A percentile compares a stretch with the other conserved stretches of the same genome.
These are phyloP conservation scores for Sibirionetta formosa DNA, from an alignment of 2,797 vertebrate species.

Conservation along the genomic window DNA sequence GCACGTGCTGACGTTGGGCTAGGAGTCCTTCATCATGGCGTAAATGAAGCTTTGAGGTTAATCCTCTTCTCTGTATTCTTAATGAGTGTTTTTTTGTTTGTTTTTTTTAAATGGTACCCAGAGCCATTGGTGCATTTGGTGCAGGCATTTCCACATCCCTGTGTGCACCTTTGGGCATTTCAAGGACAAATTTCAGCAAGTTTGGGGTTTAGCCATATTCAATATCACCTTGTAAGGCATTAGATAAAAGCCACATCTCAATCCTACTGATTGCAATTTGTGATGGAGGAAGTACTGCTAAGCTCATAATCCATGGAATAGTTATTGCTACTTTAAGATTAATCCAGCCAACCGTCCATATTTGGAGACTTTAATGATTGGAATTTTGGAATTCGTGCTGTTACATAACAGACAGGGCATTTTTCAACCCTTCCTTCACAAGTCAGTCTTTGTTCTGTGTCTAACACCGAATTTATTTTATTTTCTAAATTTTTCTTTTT, in stretches of 20 bases:
- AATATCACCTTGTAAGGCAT: conserved; percentile 9
- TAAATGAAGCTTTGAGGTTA: not conserved
- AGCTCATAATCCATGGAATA: not conserved
- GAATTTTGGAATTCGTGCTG: not conserved
- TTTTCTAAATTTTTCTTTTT: not conserved
- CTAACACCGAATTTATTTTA: not conserved
- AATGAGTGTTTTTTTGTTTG: not conserved
- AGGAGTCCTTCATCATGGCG: not conserved
- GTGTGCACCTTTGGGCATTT: not conserved
- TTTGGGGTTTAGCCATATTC: not conserved
- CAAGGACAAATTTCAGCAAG: not conserved
- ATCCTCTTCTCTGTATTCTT: not conserved
- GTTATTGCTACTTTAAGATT: conserved; percentile 3
- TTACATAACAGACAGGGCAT: not conserved
- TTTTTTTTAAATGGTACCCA: not conserved
- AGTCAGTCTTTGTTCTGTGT: not conserved
- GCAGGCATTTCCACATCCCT: not conserved
- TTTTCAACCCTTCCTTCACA: not conserved
- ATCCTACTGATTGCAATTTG: not conserved
- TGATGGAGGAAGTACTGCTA: conserved; percentile 22
- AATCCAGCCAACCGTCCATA: not conserved
- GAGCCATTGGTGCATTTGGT: not conserved
- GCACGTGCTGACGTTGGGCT: not conserved
- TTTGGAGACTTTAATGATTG: not conserved
- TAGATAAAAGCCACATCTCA: conserved; percentile 10